These are phyloP conservation scores for Andrena flavipes DNA, from an alignment of 2,888 invertebrate genomes.

Conservation along the genomic window DNA sequence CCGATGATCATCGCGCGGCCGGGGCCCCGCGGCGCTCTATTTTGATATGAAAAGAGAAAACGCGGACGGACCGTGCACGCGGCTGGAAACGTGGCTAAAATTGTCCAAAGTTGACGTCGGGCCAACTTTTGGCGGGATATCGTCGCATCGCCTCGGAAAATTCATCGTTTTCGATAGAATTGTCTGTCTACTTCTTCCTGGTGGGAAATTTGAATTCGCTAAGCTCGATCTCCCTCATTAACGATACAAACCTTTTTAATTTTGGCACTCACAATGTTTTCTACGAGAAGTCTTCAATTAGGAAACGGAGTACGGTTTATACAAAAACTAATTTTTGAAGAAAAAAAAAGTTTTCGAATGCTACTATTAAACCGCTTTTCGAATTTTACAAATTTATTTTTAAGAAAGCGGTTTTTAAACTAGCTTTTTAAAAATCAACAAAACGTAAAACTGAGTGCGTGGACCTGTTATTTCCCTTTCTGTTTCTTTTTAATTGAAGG, in stretches of 20 bases:
- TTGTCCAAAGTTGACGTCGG: conserved; percentile 20
- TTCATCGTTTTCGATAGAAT: not conserved
- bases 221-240: not conserved
- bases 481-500: not conserved
- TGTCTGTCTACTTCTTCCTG: not conserved
- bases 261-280: too few relatives aligned
- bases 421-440: too few relatives aligned
- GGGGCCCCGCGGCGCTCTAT: conserved; percentile 28
- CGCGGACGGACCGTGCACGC: not conserved
- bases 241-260: too few relatives aligned
- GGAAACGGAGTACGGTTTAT: too few relatives aligned
- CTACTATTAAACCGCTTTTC: too few relatives aligned
- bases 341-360: too few relatives aligned
- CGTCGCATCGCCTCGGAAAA: not conserved
- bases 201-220: not conserved
- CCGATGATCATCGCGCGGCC: conserved; percentile 44
- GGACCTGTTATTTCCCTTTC: not conserved
- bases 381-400: too few relatives aligned
- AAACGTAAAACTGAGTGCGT: too few relatives aligned
- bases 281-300: too few relatives aligned
- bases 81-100: conserved; percentile 23
- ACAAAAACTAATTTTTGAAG: too few relatives aligned
- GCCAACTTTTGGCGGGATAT: conserved; percentile 21
- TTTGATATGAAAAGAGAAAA: conserved; percentile 35
- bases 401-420: too few relatives aligned